phyloP scores from a whole-genome alignment of 35 echinoderm and acorn worm species.

The Chiridota heheva region DNA sequence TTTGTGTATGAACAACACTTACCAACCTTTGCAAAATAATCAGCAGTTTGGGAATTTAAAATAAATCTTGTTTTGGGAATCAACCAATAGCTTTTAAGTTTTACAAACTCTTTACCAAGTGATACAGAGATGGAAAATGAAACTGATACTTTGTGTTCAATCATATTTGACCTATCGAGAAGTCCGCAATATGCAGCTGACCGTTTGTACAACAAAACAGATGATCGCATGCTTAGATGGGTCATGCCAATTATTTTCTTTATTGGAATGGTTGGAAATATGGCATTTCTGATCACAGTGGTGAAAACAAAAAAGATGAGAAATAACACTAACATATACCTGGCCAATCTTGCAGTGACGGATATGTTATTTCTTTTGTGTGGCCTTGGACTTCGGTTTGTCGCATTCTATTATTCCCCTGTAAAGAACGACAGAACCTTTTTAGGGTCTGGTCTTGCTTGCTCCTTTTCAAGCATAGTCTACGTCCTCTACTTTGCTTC shows the following conservation, averaged over 20 bases:
- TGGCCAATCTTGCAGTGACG: conserved; percentile 37
- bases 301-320: conserved; percentile 19
- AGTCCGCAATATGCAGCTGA: too few relatives aligned
- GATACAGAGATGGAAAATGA: too few relatives aligned
- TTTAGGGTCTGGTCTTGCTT: background rate
- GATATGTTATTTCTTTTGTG: conserved; percentile 48
- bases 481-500: conserved; percentile 33
- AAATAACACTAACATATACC: conserved; percentile 41
- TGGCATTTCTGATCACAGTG: conserved; percentile 40
- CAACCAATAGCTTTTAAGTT: too few relatives aligned
- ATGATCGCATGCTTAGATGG: conserved; percentile 35
- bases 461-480: conserved; percentile 17
- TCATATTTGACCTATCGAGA: too few relatives aligned
- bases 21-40: too few relatives aligned
- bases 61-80: too few relatives aligned
- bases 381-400: conserved; percentile 16
- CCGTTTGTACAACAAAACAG: conserved; percentile 32
- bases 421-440: conserved; percentile 19
- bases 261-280: conserved; percentile 33
- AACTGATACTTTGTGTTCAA: too few relatives aligned
- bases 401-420: conserved; percentile 26
- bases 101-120: too few relatives aligned
- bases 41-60: too few relatives aligned
- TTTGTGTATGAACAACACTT: too few relatives aligned
- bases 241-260: conserved; percentile 38